These are phyloP conservation scores for Smutsia temminckii DNA, from an alignment of 2,797 vertebrate genomes.

Conservation along the genomic window DNA sequence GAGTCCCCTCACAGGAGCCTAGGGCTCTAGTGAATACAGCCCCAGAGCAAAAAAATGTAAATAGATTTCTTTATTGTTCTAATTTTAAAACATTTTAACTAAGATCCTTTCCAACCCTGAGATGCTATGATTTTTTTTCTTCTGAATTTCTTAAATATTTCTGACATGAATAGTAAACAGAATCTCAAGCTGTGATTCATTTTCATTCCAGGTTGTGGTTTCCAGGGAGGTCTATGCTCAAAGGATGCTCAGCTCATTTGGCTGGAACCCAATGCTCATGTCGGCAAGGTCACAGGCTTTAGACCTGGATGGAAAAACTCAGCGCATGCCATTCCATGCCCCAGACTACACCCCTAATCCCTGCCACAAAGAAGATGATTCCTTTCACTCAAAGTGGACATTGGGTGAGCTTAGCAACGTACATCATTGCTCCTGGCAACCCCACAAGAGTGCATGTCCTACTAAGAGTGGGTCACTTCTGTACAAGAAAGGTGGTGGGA, in stretches of 20 bases:
- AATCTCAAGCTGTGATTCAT: conserved; percentile 36
- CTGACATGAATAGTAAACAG: conserved; percentile 51
- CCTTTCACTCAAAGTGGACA: neutral
- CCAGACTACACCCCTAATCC: neutral
- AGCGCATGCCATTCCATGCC: neutral
- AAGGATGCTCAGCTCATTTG: conserved; percentile 17
- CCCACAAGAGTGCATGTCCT: neutral
- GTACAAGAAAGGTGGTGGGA: neutral
- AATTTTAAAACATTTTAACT: conserved; percentile 47
- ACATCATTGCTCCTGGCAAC: neutral
- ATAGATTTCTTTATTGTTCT: conserved; percentile 6
- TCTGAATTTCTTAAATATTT: conserved; percentile 62
- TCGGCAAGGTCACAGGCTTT: neutral
- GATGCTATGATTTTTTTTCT: neutral
- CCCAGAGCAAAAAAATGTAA: neutral
- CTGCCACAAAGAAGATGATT: neutral
- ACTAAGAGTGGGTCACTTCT: neutral
- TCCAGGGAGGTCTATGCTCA: neutral
- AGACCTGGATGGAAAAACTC: neutral
- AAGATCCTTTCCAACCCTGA: conserved; percentile 38
- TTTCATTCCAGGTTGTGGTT: conserved; percentile 49
- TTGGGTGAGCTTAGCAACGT: neutral
- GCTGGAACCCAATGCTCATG: neutral
- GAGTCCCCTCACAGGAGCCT: neutral
- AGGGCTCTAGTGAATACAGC: neutral